Evolutionary conservation across 2,888 invertebrate genomes (phyloP).

Genomic region (Oxytorus armatus): DNA sequence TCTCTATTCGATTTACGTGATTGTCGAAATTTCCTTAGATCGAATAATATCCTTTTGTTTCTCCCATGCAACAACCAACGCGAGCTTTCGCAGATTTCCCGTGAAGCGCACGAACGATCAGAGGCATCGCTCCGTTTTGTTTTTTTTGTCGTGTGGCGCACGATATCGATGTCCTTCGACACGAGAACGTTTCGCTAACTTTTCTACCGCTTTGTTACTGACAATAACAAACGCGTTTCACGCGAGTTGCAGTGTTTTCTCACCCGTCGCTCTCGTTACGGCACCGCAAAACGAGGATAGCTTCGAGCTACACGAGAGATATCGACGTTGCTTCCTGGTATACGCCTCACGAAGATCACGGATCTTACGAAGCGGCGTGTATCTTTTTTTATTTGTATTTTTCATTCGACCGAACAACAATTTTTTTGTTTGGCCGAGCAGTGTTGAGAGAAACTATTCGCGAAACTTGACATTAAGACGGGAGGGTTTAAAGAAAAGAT

Average conservation of each 20-base stretch:
- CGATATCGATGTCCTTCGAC: conserved; percentile 55
- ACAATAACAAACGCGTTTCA: conserved; percentile 21
- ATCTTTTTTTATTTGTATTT: too few relatives aligned
- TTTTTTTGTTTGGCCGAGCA: conserved; percentile 5
- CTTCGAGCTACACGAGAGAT: conserved; percentile 48
- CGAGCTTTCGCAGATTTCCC: conserved; percentile 36
- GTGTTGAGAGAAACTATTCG: conserved; percentile 12
- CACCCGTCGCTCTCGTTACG: conserved; percentile 30
- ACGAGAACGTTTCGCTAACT: conserved; percentile 48
- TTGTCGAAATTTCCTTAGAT: not conserved
- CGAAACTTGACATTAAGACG: conserved; percentile 35
- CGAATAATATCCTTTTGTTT: not conserved
- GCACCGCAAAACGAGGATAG: conserved; percentile 21
- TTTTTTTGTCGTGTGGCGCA: too few relatives aligned
- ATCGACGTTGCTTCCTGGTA: conserved; percentile 56
- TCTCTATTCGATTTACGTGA: not conserved
- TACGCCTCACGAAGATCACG: conserved; percentile 40
- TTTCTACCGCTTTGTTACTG: conserved; percentile 1
- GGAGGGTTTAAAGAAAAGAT: conserved; percentile 4
- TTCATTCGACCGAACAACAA: conserved; percentile 23
- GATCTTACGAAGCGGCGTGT: conserved; percentile 19
- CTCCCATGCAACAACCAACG: conserved; percentile 9
- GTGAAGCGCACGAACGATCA: too few relatives aligned
- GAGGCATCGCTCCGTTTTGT: too few relatives aligned
- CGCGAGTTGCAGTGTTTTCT: conserved; percentile 17